A percentile compares a stretch with the other conserved stretches of the same genome.
phyloP scores from a whole-genome alignment of 2,797 vertebrate species.

The Leucoraja ocellata region DNA sequence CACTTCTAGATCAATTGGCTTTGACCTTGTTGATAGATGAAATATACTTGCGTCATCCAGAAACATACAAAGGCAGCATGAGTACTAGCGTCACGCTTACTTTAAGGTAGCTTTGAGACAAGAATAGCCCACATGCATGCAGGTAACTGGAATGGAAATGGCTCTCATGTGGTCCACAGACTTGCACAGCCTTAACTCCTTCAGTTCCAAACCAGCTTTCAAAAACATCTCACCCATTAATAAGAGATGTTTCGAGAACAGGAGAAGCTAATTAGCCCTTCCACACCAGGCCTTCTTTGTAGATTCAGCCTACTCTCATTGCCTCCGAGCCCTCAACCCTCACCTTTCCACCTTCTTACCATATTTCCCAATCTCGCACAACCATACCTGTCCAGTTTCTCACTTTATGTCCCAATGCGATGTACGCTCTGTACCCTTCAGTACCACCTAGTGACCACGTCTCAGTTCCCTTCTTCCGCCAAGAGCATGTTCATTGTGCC shows the following conservation, averaged over 20 bases:
- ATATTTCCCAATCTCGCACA: not conserved
- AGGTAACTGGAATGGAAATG: conserved; percentile 6
- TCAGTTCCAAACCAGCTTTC: not conserved
- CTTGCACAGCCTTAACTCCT: not conserved
- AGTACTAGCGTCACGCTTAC: not conserved
- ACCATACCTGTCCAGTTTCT: not conserved
- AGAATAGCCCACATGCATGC: conserved; percentile 13
- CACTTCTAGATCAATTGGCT: conserved; percentile 10
- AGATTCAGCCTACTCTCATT: not conserved
- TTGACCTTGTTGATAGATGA: not conserved
- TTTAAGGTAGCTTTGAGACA: conserved; percentile 23
- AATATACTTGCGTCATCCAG: not conserved
- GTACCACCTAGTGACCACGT: not conserved
- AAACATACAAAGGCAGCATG: not conserved
- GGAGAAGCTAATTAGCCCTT: not conserved
- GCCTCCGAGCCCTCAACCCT: not conserved
- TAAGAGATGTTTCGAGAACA: not conserved
- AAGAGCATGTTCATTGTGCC: not conserved
- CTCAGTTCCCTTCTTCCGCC: not conserved
- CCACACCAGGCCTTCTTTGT: not conserved
- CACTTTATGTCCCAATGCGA: not conserved
- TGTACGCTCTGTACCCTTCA: not conserved
- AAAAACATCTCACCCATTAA: not conserved
- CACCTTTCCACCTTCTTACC: not conserved
- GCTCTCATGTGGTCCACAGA: not conserved